Evolutionary conservation across 2,888 invertebrate species (phyloP).

Genomic region (Uloborus plumipes): DNA sequence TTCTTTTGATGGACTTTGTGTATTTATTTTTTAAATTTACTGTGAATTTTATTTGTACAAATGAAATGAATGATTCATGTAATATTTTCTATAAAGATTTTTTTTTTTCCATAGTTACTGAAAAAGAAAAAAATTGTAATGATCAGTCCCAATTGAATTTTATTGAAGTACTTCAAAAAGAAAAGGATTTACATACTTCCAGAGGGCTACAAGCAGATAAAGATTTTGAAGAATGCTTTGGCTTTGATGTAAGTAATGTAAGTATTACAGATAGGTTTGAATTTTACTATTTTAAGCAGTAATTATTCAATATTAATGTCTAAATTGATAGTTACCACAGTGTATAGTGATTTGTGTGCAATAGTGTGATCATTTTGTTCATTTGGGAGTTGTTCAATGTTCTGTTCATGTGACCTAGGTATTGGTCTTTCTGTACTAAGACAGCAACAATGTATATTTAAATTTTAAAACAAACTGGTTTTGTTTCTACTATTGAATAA

Average conservation of each 20-base stretch:
- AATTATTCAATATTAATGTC: too few relatives aligned
- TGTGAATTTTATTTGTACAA: background rate
- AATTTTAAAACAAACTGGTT: too few relatives aligned
- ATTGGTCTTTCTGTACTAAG: too few relatives aligned
- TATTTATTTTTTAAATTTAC: background rate
- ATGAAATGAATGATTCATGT: too few relatives aligned
- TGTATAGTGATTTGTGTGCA: too few relatives aligned
- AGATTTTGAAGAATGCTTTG: slow-evolving; percentile 48
- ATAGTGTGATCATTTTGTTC: too few relatives aligned
- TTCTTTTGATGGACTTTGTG: background rate
- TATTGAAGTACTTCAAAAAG: slow-evolving; percentile 15
- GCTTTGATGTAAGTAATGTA: slow-evolving; percentile 47
- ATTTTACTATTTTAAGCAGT: background rate
- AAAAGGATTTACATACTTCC: slow-evolving; percentile 17
- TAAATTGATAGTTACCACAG: background rate
- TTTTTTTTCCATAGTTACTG: slow-evolving; percentile 16
- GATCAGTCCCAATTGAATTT: background rate
- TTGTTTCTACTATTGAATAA: too few relatives aligned
- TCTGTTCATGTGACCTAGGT: too few relatives aligned
- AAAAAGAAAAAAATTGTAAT: background rate
- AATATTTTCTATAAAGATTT: background rate
- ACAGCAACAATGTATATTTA: too few relatives aligned
- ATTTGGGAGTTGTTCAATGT: too few relatives aligned
- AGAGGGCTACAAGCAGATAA: slow-evolving; percentile 24
- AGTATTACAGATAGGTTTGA: slow-evolving; percentile 3